Evolutionary conservation across 1,140 invertebrate genomes (phyloP), one percentile per base, ranked within the genome.

Genomic region (Drosophila mauritiana): DNA sequence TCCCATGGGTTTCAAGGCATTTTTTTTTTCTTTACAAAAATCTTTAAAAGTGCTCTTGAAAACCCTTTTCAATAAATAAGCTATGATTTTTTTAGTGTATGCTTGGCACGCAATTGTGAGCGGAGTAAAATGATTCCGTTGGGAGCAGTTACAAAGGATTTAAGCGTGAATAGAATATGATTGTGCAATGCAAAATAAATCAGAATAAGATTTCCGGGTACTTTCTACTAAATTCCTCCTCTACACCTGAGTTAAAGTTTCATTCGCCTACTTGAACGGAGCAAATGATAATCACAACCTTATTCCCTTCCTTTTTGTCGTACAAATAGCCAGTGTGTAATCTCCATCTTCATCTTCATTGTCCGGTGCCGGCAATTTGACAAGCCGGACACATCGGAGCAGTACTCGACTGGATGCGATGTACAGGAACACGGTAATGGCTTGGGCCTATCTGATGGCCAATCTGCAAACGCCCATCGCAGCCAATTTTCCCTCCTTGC

Each of bases 361-460:
- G 72, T 74, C 52, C 72, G 34, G 20, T 8, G 31, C 27, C 42
- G 42, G 49, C 59, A 53, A 62, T 62, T 68, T 68, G 70, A 64
- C 70, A 74, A 40, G 63, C 52, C 31, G 31, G 39, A 52, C 64
- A 52, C 39, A 61, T 61, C 40, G 42, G 13, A 17, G 22, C 17
- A 11, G 61, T 22, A 68, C 52, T 56, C 45, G 70, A 22, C 20
- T 22, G 2, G 20, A 22, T 22, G 20, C 20, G 20, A 53, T 34
- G 48, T 40, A 61, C 43, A 70, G 36, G 27, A 57, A 53, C 83
- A 75, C 79, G 82, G 79, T 88, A 86, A 86, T 88, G 82, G 85
- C 83, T 72, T 64, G 75, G 83, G 79, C 79, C 73, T 82, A 86
- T 86, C 82, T 82, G 22, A 53, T 37, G 45, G 56, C 53, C 83